Base-by-base conservation (phyloP, 1,140 invertebrate genomes). In the Penaeus indicus region DNA sequence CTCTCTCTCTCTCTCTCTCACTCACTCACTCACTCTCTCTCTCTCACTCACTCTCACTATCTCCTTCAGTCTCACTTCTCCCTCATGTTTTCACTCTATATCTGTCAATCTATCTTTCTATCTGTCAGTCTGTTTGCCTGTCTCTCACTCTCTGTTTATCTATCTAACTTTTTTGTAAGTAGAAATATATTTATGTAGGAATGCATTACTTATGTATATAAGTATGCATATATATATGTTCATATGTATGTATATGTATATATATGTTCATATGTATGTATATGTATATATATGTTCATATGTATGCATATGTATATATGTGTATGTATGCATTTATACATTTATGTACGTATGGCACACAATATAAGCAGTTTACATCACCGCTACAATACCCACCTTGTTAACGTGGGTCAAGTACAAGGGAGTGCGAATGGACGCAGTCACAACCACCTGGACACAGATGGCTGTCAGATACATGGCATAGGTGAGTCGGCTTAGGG, bases 401-500 rank as follows among this genome's bases (percentile, higher is more conserved):
- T 32, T 67, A 19, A 19, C 3, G 19, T n/a, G n/a, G 72, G 72
- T 38, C 7, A 75, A 25, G 69, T 72, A 86, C 1, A 42, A 42
- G 38, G 38, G 4, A 0, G 38, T 42, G 38, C 38, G 38, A 8
- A 4, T 4, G 4, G 38, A 42, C 38, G 38, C 38, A 8, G 38
- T 4, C 38, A 42, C 38, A 8, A 42, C 38, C 38, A 42, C 1
- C 32, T 86, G 72, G 5, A 91, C 85, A 54, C 82, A 64, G 22
- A 91, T 42, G 93, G 98, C 97, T 21, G 98, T 95, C 42, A 98
- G 94, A 92, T 98, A 99, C 16, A 97, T 96, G 92, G 96, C 96
- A 93, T 98, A 98, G 1, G 97, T 97, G 62, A 98, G 94, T 81
- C 97, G 94, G 90, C 96, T 97, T n/a, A 98, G 93, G 0, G 97